phyloP scores from a whole-genome alignment of 2,797 vertebrate genomes.

The Halcyon chelicuti region DNA sequence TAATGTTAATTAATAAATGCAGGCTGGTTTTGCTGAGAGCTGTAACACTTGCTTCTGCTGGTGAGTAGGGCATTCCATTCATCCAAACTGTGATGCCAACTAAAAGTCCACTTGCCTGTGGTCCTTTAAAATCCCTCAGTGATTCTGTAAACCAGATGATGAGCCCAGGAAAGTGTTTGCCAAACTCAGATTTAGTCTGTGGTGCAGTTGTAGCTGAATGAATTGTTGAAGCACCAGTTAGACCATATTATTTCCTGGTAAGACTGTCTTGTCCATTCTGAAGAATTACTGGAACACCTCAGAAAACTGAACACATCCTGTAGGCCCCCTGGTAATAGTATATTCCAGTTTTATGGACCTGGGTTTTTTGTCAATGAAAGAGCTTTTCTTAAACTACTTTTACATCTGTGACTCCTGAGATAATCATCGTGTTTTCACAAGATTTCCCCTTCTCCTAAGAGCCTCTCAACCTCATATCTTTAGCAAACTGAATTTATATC shows the following conservation, averaged over 20 bases:
- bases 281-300: background rate
- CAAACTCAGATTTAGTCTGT: background rate
- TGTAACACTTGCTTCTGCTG: background rate
- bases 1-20: background rate
- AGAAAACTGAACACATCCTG: background rate
- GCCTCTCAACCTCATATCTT: background rate
- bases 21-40: background rate
- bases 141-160: background rate
- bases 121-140: background rate
- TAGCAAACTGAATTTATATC: background rate
- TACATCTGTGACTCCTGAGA: background rate
- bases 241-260: background rate
- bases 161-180: background rate
- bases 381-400: background rate
- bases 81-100: background rate
- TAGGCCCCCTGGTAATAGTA: background rate
- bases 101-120: background rate
- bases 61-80: background rate
- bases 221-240: background rate
- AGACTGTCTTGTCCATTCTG: background rate
- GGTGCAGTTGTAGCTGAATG: background rate
- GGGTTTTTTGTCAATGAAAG: background rate
- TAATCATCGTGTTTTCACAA: background rate
- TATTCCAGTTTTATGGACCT: background rate
- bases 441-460: background rate